Percentiles rank a stretch among this genome's conserved stretches.
phyloP scores from a whole-genome alignment of 2,797 vertebrate species.

The Hyperoplus immaculatus region DNA sequence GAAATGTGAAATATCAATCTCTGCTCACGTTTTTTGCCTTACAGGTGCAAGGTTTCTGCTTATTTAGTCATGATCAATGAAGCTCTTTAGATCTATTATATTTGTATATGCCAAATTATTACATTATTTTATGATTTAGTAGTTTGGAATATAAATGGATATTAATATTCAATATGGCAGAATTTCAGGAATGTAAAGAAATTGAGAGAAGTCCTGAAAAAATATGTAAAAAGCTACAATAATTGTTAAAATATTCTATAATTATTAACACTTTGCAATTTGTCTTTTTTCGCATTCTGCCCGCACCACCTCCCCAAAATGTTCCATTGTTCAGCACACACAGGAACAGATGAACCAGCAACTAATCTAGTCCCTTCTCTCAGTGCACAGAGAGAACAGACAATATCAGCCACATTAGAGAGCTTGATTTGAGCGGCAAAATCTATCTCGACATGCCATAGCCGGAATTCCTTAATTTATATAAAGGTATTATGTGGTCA shows the following conservation, averaged over 20 bases:
- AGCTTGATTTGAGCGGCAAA: slow-evolving; percentile 58
- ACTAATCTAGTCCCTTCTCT: slow-evolving; percentile 80
- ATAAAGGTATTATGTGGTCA: slow-evolving; percentile 11
- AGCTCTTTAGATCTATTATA: not conserved
- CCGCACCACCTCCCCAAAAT: slow-evolving; percentile 63
- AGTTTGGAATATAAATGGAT: not conserved
- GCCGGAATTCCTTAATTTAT: slow-evolving; percentile 69
- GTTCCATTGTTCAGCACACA: slow-evolving; percentile 82
- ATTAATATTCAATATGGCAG: too few species aligned
- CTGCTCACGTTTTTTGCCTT: slow-evolving; percentile 22
- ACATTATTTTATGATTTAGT: not conserved
- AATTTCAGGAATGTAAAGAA: not conserved
- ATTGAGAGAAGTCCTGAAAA: not conserved
- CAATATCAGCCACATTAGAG: slow-evolving; percentile 81
- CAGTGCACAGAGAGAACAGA: slow-evolving; percentile 85
- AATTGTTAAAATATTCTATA: slow-evolving; percentile 1
- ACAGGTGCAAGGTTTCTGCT: slow-evolving; percentile 29
- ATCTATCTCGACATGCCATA: slow-evolving; percentile 77
- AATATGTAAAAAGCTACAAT: not conserved
- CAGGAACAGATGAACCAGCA: slow-evolving; percentile 83
- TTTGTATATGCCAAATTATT: not conserved
- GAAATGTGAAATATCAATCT: slow-evolving; percentile 37
- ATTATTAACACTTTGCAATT: slow-evolving; percentile 4
- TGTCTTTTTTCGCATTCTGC: slow-evolving; percentile 44
- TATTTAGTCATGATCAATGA: slow-evolving; percentile 6